These are phyloP conservation scores for Lipophrys pholis DNA, from an alignment of 2,113 vertebrate species.

Conservation along the genomic window DNA sequence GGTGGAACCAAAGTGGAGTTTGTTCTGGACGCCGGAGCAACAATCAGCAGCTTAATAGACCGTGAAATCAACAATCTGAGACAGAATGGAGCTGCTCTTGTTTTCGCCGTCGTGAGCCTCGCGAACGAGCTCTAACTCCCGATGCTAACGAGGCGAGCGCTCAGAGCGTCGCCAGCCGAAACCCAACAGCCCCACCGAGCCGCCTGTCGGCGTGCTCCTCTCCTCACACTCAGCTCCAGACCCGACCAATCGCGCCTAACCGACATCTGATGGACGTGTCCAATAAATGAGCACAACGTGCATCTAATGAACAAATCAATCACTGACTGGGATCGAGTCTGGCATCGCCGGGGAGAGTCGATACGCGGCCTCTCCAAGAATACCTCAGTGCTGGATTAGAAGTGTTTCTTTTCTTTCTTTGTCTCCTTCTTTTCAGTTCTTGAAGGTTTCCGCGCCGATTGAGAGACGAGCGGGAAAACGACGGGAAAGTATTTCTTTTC, in stretches of 20 bases:
- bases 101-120: slow-evolving; percentile 20
- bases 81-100: slow-evolving; percentile 16
- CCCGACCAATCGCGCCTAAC: slow-evolving; percentile 19
- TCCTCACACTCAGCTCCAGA: slow-evolving; percentile 8
- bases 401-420: too few species aligned
- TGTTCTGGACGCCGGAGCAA: slow-evolving; percentile 40
- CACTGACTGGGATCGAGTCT: slow-evolving; percentile 24
- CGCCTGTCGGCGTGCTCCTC: slow-evolving; percentile 3
- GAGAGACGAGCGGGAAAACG: too few species aligned
- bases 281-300: slow-evolving; percentile 55
- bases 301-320: slow-evolving; percentile 65
- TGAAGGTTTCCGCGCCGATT: too few species aligned
- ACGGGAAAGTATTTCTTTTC: too few species aligned
- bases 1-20: slow-evolving; percentile 57
- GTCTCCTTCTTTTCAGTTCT: too few species aligned
- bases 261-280: slow-evolving; percentile 57
- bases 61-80: slow-evolving; percentile 65
- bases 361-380: slow-evolving; percentile 7
- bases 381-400: slow-evolving; percentile 5
- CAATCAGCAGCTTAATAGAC: slow-evolving; percentile 62
- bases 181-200: too few species aligned
- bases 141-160: neutral
- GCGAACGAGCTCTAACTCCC: too few species aligned
- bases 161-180: too few species aligned
- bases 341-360: slow-evolving; percentile 33